Conservation (phyloP, 2,888 invertebrate genomes). For the Hoplodrina ambigua region DNA sequence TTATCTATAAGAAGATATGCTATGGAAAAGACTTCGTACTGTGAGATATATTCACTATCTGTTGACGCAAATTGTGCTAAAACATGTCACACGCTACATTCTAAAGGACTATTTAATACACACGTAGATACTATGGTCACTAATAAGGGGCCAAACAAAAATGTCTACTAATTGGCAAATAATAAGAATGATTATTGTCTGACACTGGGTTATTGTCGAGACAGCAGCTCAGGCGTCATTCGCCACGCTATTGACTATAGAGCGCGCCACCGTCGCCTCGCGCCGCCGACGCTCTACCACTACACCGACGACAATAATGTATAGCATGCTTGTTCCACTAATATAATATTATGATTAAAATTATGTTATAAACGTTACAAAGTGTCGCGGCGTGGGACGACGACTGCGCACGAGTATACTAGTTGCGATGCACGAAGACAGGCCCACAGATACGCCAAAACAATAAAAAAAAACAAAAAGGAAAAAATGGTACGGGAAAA, state of each 20-base stretch:
- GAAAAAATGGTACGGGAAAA: slow-evolving; percentile 58
- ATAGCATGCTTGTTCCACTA: slow-evolving; percentile 50
- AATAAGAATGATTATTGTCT: slow-evolving; percentile 89
- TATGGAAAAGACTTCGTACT: slow-evolving; percentile 60
- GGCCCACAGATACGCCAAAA: slow-evolving; percentile 68
- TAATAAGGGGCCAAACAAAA: slow-evolving; percentile 73
- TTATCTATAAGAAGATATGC: slow-evolving; percentile 66
- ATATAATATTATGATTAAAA: slow-evolving; percentile 48
- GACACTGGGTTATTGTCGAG: slow-evolving; percentile 91
- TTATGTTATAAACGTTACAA: slow-evolving; percentile 43
- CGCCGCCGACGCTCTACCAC: slow-evolving; percentile 4
- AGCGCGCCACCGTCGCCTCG: slow-evolving; percentile 57
- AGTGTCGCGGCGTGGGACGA: slow-evolving; percentile 24
- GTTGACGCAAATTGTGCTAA: slow-evolving; percentile 54
- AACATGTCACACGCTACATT: slow-evolving; percentile 53
- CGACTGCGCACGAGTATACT: slow-evolving; percentile 61
- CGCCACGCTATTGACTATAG: slow-evolving; percentile 84
- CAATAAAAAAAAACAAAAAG: slow-evolving; percentile 59
- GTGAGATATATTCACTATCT: slow-evolving; percentile 47
- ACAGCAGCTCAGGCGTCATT: slow-evolving; percentile 85
- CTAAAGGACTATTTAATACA: slow-evolving; percentile 58
- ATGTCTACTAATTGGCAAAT: slow-evolving; percentile 83
- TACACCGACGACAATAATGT: slow-evolving; percentile 22
- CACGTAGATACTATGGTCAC: slow-evolving; percentile 64
- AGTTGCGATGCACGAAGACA: slow-evolving; percentile 74